These are phyloP conservation scores for Scrobipalpa atriplicella DNA, from an alignment of 2,888 invertebrate species.

Conservation along the genomic window DNA sequence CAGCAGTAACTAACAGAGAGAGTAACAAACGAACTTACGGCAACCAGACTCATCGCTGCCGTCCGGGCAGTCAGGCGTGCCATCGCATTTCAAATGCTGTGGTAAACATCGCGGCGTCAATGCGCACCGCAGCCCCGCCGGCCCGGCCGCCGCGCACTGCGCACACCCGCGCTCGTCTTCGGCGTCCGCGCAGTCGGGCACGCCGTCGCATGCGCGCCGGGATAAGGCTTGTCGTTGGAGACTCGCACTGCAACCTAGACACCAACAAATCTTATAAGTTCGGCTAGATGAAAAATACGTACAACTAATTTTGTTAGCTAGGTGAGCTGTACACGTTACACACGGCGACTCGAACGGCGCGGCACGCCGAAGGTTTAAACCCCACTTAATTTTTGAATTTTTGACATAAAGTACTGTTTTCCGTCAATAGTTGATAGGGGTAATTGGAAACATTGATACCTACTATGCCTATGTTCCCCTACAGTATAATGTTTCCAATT, in stretches of 20 bases:
- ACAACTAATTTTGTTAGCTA: no score
- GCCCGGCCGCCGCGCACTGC: conserved; percentile 88
- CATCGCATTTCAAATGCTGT: conserved; percentile 88
- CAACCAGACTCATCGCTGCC: conserved; percentile 94
- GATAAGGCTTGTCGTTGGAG: conserved; percentile 89
- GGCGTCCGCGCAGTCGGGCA: conserved; percentile 92
- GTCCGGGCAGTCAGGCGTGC: conserved; percentile 91
- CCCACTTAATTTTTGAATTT: no score
- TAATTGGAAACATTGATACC: no score
- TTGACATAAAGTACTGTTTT: no score
- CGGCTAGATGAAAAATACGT: no score
- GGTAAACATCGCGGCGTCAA: conserved; percentile 89
- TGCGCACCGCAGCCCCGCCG: conserved; percentile 88
- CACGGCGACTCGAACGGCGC: no score
- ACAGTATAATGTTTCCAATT: no score
- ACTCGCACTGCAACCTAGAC: conserved; percentile 89
- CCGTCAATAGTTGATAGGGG: no score
- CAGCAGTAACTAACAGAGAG: background rate
- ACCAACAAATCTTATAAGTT: background rate
- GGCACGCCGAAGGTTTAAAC: background rate
- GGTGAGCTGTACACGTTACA: no score
- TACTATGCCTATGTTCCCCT: no score
- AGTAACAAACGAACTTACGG: conserved; percentile 82
- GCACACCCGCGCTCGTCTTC: conserved; percentile 91
- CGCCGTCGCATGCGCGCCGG: conserved; percentile 92